Evolutionary conservation across 2,888 invertebrate species (phyloP).

Genomic region (Ganaspis brasiliensis): DNA sequence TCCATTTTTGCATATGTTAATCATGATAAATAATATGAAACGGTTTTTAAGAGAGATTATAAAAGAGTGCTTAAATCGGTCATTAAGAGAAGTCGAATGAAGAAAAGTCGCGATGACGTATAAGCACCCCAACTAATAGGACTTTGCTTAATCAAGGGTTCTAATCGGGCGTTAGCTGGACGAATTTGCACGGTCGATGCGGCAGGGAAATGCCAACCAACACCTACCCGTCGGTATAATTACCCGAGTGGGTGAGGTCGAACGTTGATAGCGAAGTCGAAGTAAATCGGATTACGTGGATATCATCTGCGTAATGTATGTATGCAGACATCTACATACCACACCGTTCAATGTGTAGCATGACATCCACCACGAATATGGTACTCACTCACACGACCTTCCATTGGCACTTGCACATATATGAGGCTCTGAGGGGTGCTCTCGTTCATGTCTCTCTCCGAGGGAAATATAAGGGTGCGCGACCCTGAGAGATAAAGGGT

Average conservation of each 20-base stretch:
- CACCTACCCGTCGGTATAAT: slow-evolving; percentile 69
- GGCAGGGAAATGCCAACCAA: slow-evolving; percentile 59
- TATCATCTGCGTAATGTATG: slow-evolving; percentile 80
- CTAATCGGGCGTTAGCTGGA: slow-evolving; percentile 60
- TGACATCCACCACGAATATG: slow-evolving; percentile 43
- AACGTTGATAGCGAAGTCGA: slow-evolving; percentile 80
- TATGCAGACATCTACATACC: slow-evolving; percentile 63
- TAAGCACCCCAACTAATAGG: slow-evolving; percentile 56
- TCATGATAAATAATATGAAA: not conserved
- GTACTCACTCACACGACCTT: slow-evolving; percentile 50
- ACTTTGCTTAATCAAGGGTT: slow-evolving; percentile 64
- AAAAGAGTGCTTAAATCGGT: not conserved
- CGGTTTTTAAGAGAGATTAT: not conserved
- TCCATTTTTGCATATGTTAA: not conserved
- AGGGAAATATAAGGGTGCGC: slow-evolving; percentile 76
- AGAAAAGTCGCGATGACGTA: slow-evolving; percentile 38
- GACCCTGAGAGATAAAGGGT: slow-evolving; percentile 78
- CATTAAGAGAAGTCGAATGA: slow-evolving; percentile 17
- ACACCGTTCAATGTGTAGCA: slow-evolving; percentile 30
- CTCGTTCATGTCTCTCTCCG: slow-evolving; percentile 67
- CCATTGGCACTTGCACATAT: slow-evolving; percentile 47
- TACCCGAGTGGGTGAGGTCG: slow-evolving; percentile 74
- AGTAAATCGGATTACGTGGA: slow-evolving; percentile 80
- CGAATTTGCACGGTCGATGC: slow-evolving; percentile 51
- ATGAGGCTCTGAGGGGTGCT: slow-evolving; percentile 58